A percentile compares a stretch with the other conserved stretches of the same genome.
phyloP scores from a whole-genome alignment of 2,797 vertebrate species.

The Melopsittacus undulatus region DNA sequence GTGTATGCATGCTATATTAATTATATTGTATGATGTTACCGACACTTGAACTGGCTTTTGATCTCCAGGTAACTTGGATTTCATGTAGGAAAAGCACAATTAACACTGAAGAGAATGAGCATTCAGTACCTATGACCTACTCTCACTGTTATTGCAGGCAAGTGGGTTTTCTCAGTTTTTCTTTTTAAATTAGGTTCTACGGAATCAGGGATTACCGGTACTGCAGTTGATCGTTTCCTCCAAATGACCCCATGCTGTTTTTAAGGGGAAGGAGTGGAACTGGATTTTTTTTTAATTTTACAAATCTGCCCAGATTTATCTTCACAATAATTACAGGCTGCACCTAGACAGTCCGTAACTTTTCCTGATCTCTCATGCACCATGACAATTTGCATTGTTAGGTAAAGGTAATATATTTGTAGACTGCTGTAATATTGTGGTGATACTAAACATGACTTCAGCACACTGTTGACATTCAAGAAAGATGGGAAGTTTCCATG shows the following conservation, averaged over 20 bases:
- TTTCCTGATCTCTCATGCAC: background rate
- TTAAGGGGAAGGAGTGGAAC: background rate
- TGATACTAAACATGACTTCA: background rate
- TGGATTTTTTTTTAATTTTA: background rate
- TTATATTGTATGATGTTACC: background rate
- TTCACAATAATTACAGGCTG: background rate
- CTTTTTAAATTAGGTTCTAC: background rate
- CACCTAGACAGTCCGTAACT: background rate
- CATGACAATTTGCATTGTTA: constrained; percentile 11
- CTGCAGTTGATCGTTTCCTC: background rate
- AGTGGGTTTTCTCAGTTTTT: background rate
- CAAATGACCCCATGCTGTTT: background rate
- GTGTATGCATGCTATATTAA: background rate
- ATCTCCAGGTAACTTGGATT: background rate
- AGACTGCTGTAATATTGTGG: background rate
- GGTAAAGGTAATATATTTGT: background rate
- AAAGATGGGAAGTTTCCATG: constrained; percentile 20
- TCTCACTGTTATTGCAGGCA: background rate
- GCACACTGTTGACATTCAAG: background rate
- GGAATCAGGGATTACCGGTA: background rate
- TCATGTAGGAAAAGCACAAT: background rate
- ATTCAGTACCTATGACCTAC: background rate
- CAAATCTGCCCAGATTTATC: background rate
- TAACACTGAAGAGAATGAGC: background rate
- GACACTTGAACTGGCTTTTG: background rate